Evolutionary conservation across 2,797 vertebrate species (phyloP), one percentile per base, ranked within the genome.

Genomic region (Nasua narica): DNA sequence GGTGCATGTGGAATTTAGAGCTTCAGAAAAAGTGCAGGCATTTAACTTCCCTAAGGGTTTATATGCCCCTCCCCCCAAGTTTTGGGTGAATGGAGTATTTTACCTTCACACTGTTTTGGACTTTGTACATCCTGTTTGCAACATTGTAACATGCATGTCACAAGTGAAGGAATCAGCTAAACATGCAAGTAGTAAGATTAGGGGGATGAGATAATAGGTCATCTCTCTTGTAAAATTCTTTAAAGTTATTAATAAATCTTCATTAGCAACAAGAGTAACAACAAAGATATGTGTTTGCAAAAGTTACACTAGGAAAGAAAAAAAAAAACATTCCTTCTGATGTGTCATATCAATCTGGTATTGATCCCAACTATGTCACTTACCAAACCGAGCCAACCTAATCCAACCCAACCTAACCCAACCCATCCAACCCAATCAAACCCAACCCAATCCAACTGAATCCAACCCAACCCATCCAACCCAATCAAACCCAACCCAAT

Each of bases 51-150:
- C 19, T 60, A 13, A 48, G 62, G 13, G 25, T 56, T 43, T 11
- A 60, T 3, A 48, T 21, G 12, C 9, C 12, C 0, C 11, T 0
- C 2, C 16, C 1, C 12, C 0, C 3, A 16, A 65, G 29, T 6
- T 46, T 43, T 40, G 52, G 69, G 7, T 3, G 35, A 54, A 60
- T 0, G 10, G 23, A 25, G 23, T 52, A 16, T 37, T 54, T 37
- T 50, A 46, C 29, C 25, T 48, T 29, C 37, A 40, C 25, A 27
- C 7, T 52, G 1, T 52, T 91, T 78, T n/a, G 43, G 70, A n/a
- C 43, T 62, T 58, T 21, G 52, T 43, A 76, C 32, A 27, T 6
- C 15, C 5, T 43, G 37, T 81, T 60, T 16, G 46, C 32, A 79
- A 72, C 62, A 83, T 56, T 21, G 27, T 27, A 58, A 77, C 94